Evolutionary conservation across 2,113 vertebrate genomes (phyloP).

Genomic region (Hemibagrus wyckioides): DNA sequence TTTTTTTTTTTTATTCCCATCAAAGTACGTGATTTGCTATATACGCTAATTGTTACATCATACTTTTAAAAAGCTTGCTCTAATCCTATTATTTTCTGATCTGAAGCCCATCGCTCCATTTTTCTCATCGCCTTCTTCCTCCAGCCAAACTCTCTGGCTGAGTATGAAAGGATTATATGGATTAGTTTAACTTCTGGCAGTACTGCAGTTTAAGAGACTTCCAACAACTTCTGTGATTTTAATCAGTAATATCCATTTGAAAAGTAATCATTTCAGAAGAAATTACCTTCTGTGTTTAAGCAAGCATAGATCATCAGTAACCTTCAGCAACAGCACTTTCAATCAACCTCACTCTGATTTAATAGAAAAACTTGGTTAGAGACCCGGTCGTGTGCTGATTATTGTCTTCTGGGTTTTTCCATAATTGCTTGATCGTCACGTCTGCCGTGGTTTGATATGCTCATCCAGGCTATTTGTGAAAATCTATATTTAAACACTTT

Average conservation of each 20-base stretch:
- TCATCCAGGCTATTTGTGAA: background rate
- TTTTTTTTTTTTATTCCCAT: background rate
- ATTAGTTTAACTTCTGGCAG: background rate
- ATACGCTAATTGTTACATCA: background rate
- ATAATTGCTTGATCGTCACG: background rate
- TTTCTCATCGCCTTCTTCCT: background rate
- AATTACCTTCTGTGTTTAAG: background rate
- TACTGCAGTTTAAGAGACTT: background rate
- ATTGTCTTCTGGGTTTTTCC: background rate
- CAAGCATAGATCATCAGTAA: background rate
- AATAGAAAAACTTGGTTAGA: background rate
- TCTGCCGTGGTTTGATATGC: background rate
- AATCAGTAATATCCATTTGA: background rate
- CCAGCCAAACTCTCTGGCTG: background rate
- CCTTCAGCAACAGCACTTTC: background rate
- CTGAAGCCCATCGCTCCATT: background rate
- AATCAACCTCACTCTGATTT: background rate
- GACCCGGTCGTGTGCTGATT: background rate
- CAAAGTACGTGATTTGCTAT: background rate
- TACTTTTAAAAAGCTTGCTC: background rate
- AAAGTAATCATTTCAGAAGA: background rate
- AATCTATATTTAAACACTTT: background rate
- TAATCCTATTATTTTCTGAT: constrained; percentile 1
- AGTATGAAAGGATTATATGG: constrained; percentile 1
- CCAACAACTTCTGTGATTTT: background rate